These are phyloP conservation scores for Anolis sagrei DNA, from an alignment of 2,113 vertebrate genomes.

Conservation along the genomic window DNA sequence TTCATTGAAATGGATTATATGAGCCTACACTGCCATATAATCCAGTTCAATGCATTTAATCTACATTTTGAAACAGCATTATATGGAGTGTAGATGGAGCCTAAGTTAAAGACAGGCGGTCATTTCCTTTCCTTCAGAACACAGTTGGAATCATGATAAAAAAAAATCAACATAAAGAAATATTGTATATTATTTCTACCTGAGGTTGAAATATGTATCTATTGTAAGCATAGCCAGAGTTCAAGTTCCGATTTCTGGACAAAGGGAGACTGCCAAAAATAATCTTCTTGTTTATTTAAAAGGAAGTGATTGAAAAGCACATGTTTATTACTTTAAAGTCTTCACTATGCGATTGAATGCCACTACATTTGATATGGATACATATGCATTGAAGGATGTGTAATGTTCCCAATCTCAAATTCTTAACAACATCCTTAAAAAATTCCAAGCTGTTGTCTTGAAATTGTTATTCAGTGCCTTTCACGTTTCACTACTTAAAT, in stretches of 20 bases:
- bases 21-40: too few relatives aligned
- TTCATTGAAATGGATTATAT: too few relatives aligned
- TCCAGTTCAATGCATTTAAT: too few relatives aligned
- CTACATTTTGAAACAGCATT: too few relatives aligned
- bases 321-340: slow-evolving; percentile 44
- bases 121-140: slow-evolving; percentile 44
- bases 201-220: slow-evolving; percentile 41
- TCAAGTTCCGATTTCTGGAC: slow-evolving; percentile 18
- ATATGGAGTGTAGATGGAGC: too few relatives aligned
- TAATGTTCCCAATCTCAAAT: slow-evolving; percentile 52
- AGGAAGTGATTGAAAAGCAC: background rate
- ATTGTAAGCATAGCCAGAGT: background rate
- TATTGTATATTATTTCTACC: slow-evolving; percentile 11
- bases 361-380: slow-evolving; percentile 57
- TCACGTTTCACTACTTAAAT: slow-evolving; percentile 49
- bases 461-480: slow-evolving; percentile 72
- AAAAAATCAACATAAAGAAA: slow-evolving; percentile 15
- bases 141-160: background rate
- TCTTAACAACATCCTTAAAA: slow-evolving; percentile 63
- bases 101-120: background rate
- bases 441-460: slow-evolving; percentile 53
- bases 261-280: background rate
- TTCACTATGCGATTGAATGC: slow-evolving; percentile 49
- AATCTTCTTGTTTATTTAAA: slow-evolving; percentile 9
- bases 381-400: slow-evolving; percentile 40